These are phyloP conservation scores for Chlorops oryzae DNA, from an alignment of 1,140 invertebrate genomes.

Conservation along the genomic window DNA sequence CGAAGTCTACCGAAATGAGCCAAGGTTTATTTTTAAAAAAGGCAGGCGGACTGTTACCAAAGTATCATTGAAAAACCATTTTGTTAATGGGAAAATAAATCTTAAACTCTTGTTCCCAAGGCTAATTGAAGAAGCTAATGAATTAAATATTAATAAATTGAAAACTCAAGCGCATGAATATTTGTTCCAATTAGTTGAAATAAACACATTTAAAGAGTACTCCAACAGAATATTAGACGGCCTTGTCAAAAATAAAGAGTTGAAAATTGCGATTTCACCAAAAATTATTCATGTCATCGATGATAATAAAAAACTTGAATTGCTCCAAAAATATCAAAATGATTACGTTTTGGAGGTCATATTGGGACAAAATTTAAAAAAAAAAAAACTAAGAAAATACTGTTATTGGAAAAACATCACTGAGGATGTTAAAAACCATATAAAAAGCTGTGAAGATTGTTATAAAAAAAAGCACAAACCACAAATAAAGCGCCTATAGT, in stretches of 20 bases:
- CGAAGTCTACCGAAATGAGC: neutral
- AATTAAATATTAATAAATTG: neutral
- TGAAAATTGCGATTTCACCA: too few species aligned
- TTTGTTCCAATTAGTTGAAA: neutral
- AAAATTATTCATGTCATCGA: neutral
- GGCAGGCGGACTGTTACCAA: neutral
- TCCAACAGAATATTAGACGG: neutral
- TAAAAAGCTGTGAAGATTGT: neutral
- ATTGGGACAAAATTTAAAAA: neutral
- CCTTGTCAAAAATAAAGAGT: too few species aligned
- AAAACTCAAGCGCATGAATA: neutral
- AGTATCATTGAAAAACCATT: neutral
- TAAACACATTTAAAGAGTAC: neutral
- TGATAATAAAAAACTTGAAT: neutral
- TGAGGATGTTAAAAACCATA: neutral
- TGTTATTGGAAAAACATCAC: too few species aligned
- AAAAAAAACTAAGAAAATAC: too few species aligned
- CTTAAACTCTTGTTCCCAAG: neutral
- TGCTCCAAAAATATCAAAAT: too few species aligned
- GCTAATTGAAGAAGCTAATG: neutral
- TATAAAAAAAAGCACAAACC: neutral
- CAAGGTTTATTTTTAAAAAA: neutral
- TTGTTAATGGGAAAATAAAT: neutral
- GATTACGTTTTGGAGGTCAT: neutral
- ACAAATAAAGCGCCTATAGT: neutral